Evolutionary conservation across 2,113 vertebrate species (phyloP), one percentile per base, ranked within the genome.

Genomic region (Elachura formosa): DNA sequence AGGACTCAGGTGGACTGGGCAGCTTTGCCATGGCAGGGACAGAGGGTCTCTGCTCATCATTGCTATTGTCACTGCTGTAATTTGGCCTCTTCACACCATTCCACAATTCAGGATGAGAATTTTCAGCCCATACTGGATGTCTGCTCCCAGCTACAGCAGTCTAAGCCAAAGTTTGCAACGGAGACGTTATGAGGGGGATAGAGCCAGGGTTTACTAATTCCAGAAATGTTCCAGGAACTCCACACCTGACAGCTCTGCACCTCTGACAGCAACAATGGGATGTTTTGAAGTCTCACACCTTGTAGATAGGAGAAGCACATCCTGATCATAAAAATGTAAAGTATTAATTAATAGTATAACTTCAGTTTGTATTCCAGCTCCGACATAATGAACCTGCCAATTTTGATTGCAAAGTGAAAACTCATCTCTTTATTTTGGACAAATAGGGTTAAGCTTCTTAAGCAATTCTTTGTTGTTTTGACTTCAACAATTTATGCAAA

Each of bases 401-500:
- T 97, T 98, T 97, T 97, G 97, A 95, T 92, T 90, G 94, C 94
- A 73, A 95, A 95, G 84, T 95, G 94, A 95, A 97, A 97, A 97
- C 96, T 94, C 97, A 97, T 97, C 96, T 98, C 97, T 97, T 94
- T 97, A 97, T 97, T 98, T 97, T 97, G 98, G 97, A 98, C 98
- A 98, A 98, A 98, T 97, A 97, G 98, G 98, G 98, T 99, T 99
- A 99, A 98, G 97, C 98, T 98, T 98, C 98, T 98, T 98, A 98
- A 97, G 97, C 98, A 98, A 98, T 97, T 97, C 98, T 97, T 98
- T 98, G 99, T 99, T 99, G 98, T 99, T 99, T 97, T 98, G 97
- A 98, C 98, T 98, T 98, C 98, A 99, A 99, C 98, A 98, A 99
- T 98, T 99, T 99, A 99, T 99, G 99, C 98, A 99, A 98, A 99